Percentiles rank a stretch among this genome's conserved stretches.
These are phyloP conservation scores for Linepithema humile DNA, from an alignment of 1,140 invertebrate species.

Conservation along the genomic window DNA sequence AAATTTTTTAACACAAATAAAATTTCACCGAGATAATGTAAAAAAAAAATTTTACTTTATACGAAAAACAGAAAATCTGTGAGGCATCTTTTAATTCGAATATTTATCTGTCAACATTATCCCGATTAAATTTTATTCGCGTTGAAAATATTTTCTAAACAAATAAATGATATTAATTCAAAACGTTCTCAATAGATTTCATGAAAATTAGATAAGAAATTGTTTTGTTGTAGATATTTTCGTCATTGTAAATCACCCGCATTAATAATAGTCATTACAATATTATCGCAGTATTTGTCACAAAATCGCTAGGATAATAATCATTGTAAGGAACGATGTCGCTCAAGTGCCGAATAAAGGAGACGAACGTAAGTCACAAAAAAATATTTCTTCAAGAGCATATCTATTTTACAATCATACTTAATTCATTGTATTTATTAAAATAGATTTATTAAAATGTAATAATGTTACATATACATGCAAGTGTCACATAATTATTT, in stretches of 20 bases:
- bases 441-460: too few species aligned
- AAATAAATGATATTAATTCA: neutral
- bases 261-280: conserved; percentile 37
- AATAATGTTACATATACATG: too few species aligned
- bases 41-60: neutral
- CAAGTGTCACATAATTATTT: too few species aligned
- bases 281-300: conserved; percentile 38
- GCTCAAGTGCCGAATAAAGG: conserved; percentile 68
- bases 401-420: neutral
- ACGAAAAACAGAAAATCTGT: neutral
- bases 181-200: neutral
- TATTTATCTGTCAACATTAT: neutral
- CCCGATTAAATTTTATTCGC: neutral
- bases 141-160: neutral
- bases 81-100: neutral
- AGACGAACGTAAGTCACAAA: conserved; percentile 26
- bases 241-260: neutral
- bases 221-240: conserved; percentile 37
- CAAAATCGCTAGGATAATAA: conserved; percentile 2
- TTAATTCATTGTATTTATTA: neutral
- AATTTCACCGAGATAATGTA: neutral
- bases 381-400: conserved; percentile 41
- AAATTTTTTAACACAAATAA: neutral
- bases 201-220: conserved; percentile 2
- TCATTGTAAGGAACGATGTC: conserved; percentile 59